Conservation (phyloP, 1,140 invertebrate species). For the Pachyrhynchus sulphureomaculatus region DNA sequence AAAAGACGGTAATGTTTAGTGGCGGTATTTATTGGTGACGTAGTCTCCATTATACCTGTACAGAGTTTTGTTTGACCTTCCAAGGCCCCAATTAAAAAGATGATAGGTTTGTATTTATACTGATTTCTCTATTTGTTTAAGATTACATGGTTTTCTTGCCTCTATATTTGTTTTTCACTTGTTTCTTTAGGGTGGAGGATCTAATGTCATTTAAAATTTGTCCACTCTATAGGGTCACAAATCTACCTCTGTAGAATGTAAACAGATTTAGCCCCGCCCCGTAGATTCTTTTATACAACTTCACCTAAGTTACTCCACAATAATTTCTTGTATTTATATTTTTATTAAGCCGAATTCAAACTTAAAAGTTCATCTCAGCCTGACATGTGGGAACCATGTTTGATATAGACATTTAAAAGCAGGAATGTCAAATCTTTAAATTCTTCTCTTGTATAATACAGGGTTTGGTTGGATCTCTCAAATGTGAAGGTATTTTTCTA, state of each 20-base stretch:
- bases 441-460: background rate
- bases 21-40: conserved; percentile 31
- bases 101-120: conserved; percentile 27
- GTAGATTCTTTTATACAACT: background rate
- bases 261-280: conserved; percentile 36
- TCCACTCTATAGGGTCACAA: background rate
- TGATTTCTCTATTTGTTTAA: no score
- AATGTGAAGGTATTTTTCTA: no score
- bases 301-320: background rate
- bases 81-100: conserved; percentile 36
- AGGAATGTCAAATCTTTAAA: background rate
- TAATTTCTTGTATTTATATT: background rate
- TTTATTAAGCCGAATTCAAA: background rate
- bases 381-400: conserved; percentile 6
- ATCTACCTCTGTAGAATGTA: conserved; percentile 24
- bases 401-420: conserved; percentile 9
- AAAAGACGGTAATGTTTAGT: conserved; percentile 18
- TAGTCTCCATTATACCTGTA: conserved; percentile 38
- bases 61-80: conserved; percentile 30
- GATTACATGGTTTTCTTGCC: no score
- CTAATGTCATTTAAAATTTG: no score
- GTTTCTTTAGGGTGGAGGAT: no score
- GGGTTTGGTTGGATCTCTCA: no score
- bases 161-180: no score
- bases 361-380: no score